Conservation (phyloP, 30 jellyfish, hydroid and myxozoan species). For the Calvadosia cruxmelitensis region DNA sequence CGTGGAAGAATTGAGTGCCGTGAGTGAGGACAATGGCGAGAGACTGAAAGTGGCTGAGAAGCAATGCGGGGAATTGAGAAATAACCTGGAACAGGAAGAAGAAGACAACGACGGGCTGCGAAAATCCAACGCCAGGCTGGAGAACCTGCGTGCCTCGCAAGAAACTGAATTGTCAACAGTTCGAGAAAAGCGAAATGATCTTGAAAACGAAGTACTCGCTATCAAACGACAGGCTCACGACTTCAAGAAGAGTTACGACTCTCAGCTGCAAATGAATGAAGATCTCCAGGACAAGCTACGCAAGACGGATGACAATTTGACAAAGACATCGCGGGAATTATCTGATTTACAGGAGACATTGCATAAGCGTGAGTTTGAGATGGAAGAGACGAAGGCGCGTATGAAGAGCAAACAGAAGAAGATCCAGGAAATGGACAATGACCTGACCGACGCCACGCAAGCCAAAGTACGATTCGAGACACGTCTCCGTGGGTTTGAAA, state of each 20-base stretch:
- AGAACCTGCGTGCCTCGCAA: slow-evolving; percentile 28
- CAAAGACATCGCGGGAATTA: neutral
- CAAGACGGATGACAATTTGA: slow-evolving; percentile 61
- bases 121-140: slow-evolving; percentile 25
- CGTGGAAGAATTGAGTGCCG: slow-evolving; percentile 39
- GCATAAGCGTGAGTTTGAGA: slow-evolving; percentile 12
- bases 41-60: slow-evolving; percentile 20
- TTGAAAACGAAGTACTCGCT: slow-evolving; percentile 36
- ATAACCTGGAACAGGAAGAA: slow-evolving; percentile 61
- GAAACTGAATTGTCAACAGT: slow-evolving; percentile 41
- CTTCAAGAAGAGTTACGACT: slow-evolving; percentile 22
- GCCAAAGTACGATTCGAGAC: slow-evolving; percentile 27
- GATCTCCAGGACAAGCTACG: slow-evolving; percentile 53
- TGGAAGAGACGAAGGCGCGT: slow-evolving; percentile 33
- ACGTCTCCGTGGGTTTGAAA: slow-evolving; percentile 29
- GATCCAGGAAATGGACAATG: slow-evolving; percentile 47
- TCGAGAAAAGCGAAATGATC: slow-evolving; percentile 36
- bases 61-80: slow-evolving; percentile 41
- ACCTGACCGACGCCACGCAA: slow-evolving; percentile 11
- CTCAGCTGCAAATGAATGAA: slow-evolving; percentile 30
- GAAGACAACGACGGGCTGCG: slow-evolving; percentile 61
- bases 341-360: neutral
- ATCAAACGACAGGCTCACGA: slow-evolving; percentile 49
- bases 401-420: slow-evolving; percentile 43
- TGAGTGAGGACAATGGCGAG: slow-evolving; percentile 25